Percentiles rank a stretch among this genome's conserved stretches.
Conservation (phyloP, 2,797 vertebrate genomes). For the Anguilla pacifica region DNA sequence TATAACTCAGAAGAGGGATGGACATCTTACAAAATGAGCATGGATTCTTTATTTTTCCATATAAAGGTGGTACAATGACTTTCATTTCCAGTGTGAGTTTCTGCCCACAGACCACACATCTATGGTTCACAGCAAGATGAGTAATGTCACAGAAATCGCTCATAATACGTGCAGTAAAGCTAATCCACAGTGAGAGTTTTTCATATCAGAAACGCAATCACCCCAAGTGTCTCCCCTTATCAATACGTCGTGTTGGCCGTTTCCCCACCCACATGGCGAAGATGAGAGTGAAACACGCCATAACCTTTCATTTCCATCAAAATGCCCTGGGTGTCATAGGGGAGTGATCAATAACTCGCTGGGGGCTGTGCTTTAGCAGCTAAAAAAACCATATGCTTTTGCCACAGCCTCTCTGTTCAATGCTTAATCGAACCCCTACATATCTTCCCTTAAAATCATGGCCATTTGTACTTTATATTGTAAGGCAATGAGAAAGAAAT, state of each 20-base stretch:
- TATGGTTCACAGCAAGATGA: slow-evolving; percentile 16
- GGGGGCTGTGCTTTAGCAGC: slow-evolving; percentile 38
- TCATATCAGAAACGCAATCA: slow-evolving; percentile 30
- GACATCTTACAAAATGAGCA: not conserved
- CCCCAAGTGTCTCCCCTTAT: not conserved
- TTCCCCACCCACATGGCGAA: slow-evolving; percentile 12
- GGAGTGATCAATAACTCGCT: slow-evolving; percentile 35
- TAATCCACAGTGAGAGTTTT: not conserved
- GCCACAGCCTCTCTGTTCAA: slow-evolving; percentile 28
- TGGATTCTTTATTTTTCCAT: slow-evolving; percentile 28
- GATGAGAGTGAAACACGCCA: slow-evolving; percentile 18
- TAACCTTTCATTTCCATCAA: slow-evolving; percentile 28
- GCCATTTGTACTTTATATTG: slow-evolving; percentile 6
- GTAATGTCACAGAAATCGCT: slow-evolving; percentile 29
- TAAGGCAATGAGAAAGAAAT: not conserved
- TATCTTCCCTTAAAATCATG: not conserved
- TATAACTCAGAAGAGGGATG: slow-evolving; percentile 22
- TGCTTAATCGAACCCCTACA: slow-evolving; percentile 19
- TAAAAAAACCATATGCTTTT: slow-evolving; percentile 44
- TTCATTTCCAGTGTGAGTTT: not conserved
- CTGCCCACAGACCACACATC: not conserved
- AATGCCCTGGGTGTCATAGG: slow-evolving; percentile 31
- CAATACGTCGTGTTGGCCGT: slow-evolving; percentile 7
- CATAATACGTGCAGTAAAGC: slow-evolving; percentile 5
- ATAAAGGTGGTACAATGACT: not conserved